Evolutionary conservation across 2,113 vertebrate genomes (phyloP), one percentile per base, ranked within the genome.

Genomic region (Syngnathus scovelli): DNA sequence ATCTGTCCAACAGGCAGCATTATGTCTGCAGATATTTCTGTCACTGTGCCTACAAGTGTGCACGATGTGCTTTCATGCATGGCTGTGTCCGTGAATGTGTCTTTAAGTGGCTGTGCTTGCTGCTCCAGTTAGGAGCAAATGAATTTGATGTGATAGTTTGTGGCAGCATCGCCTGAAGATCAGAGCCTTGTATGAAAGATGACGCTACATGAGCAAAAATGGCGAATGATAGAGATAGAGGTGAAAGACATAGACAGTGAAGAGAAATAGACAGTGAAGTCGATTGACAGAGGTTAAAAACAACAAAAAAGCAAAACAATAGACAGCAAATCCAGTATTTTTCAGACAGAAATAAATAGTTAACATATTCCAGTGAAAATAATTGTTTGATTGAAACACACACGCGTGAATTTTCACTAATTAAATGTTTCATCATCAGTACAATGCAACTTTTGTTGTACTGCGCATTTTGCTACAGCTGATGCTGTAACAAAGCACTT

Each of bases 191-290:
- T 77, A 71, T 85, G 78, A 83, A 75, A 81, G 82, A 83, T 85
- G 83, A 78, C 78, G 78, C 89, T 84, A 78, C 78, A 78, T 90
- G 87, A 91, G 80, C 78, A 83, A 84, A 89, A 89, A 41, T 60
- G 9, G 39, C 60, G 11, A 2, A 2, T 58, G 62, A 39, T 51
- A 13, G 21, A 19, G 16, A 12, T 15, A 13, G 55, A 23, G 21
- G 33, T 56, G 60, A 18, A 46, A 39, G 58, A 43, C 21, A 18
- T 48, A 61, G 27, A 33, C 27, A 33, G 27, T 61, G 4, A n/a
- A 61, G 41, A 41, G 10, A 41, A 61, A 41, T n/a, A 21, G 4
- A 39, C 36, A 37, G 56, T 37, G 62, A 68, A 61, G 70, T 23
- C 21, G 9, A 27, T 10, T 55, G 74, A 59, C 64, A 75, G 72